A percentile compares a stretch with the other conserved stretches of the same genome.
phyloP scores from a whole-genome alignment of 1,140 invertebrate genomes.

The Scaptomyza montana region DNA sequence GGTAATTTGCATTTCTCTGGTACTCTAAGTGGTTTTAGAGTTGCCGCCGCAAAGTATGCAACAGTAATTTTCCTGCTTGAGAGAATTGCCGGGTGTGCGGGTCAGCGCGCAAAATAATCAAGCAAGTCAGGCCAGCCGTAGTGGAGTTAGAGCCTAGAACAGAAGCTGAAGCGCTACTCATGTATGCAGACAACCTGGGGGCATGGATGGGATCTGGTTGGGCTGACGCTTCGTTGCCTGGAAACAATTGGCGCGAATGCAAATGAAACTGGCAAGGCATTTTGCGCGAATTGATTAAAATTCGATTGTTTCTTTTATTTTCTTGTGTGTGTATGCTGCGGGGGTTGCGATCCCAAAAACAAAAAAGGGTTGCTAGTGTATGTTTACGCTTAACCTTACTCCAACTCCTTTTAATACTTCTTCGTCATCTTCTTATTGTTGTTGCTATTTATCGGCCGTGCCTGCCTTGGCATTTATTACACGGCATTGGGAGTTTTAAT shows the following conservation, averaged over 20 bases:
- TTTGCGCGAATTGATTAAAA: constrained; percentile 82
- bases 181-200: constrained; percentile 28
- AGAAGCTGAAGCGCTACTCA: constrained; percentile 5
- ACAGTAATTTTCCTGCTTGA: constrained; percentile 13
- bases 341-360: constrained; percentile 28
- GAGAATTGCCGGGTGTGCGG: constrained; percentile 51
- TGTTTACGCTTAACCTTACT: constrained; percentile 5
- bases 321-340: constrained; percentile 19
- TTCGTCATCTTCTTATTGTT: constrained; percentile 34
- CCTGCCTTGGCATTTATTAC: constrained; percentile 81
- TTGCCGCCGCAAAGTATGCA: constrained; percentile 30
- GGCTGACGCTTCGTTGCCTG: constrained; percentile 54
- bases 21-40: background rate
- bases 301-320: constrained; percentile 83
- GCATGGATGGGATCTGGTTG: constrained; percentile 12
- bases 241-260: constrained; percentile 64
- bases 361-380: constrained; percentile 63
- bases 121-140: constrained; percentile 29
- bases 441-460: constrained; percentile 78
- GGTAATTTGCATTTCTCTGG: no score
- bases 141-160: background rate
- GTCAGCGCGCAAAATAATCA: constrained; percentile 65
- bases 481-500: constrained; percentile 77
- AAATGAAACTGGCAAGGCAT: constrained; percentile 67
- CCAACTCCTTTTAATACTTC: constrained; percentile 1